Evolutionary conservation across 2,113 vertebrate genomes (phyloP).

Genomic region (Cryptomyrus ogoouensis): DNA sequence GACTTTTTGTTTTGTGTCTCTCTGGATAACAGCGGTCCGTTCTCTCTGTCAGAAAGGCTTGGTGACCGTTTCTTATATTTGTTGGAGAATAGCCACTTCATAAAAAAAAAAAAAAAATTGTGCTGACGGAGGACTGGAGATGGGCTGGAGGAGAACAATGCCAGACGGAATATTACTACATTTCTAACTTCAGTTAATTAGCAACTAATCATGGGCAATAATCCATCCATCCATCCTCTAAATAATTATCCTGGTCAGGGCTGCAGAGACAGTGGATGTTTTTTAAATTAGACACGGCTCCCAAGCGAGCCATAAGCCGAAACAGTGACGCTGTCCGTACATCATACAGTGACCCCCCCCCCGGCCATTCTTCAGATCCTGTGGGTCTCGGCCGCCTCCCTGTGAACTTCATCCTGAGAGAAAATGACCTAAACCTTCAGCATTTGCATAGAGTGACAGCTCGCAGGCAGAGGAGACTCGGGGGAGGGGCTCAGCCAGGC

Average conservation of each 20-base stretch:
- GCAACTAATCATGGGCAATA: background rate
- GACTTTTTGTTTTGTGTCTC: background rate
- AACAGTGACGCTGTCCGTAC: background rate
- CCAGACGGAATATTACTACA: background rate
- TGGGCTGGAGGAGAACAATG: background rate
- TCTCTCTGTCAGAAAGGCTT: background rate
- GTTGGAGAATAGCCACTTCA: background rate
- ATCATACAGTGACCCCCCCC: background rate
- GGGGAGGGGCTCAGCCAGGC: background rate
- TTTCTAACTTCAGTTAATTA: background rate
- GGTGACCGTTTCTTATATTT: background rate
- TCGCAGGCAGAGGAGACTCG: no score
- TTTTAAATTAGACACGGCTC: background rate
- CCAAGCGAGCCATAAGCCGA: no score
- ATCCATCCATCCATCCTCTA: background rate
- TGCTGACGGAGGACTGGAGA: background rate
- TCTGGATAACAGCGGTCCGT: background rate
- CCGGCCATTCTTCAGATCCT: background rate
- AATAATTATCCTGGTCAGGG: background rate
- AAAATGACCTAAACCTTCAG: constrained; percentile 9
- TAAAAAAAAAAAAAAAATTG: background rate
- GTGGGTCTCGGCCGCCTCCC: background rate
- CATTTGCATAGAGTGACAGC: constrained; percentile 13
- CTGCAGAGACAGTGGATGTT: background rate
- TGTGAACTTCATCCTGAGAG: background rate